Evolutionary conservation across 2,888 invertebrate species (phyloP).

Genomic region (Parascotia fuliginaria): DNA sequence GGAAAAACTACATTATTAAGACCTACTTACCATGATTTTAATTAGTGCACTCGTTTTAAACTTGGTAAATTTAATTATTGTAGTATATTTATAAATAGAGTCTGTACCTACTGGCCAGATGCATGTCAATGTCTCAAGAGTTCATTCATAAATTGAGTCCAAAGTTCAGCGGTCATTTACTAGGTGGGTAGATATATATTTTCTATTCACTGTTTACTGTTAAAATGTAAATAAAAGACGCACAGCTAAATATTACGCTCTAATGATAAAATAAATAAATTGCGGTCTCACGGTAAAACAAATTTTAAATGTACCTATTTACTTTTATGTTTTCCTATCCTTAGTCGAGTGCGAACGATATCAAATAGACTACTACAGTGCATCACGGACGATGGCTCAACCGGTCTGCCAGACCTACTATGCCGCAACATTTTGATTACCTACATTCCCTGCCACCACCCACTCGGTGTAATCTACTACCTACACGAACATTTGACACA

Average conservation of each 20-base stretch:
- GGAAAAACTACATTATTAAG: too few species aligned
- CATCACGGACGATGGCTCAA: constrained; percentile 33
- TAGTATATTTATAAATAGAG: too few species aligned
- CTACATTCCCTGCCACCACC: constrained; percentile 69
- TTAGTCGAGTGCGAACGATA: constrained; percentile 25
- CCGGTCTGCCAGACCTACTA: constrained; percentile 40
- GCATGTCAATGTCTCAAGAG: constrained; percentile 8
- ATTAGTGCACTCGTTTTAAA: too few species aligned
- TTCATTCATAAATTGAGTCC: constrained; percentile 20
- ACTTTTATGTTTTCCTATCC: constrained; percentile 11
- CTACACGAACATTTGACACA: constrained; percentile 44
- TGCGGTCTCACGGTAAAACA: neutral
- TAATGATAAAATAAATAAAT: too few species aligned
- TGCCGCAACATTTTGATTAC: constrained; percentile 54
- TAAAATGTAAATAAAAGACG: constrained; percentile 18
- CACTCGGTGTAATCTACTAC: constrained; percentile 52
- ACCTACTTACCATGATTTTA: too few species aligned
- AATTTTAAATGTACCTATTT: neutral
- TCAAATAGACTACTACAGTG: constrained; percentile 8
- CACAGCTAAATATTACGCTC: neutral
- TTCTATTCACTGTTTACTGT: constrained; percentile 14
- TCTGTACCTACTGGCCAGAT: too few species aligned
- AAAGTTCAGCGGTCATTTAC: too few species aligned
- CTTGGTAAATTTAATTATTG: too few species aligned
- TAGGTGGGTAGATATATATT: neutral